A percentile compares a stretch with the other conserved stretches of the same genome.
Conservation (phyloP, 2,888 invertebrate species). For the Stenurella melanura region DNA sequence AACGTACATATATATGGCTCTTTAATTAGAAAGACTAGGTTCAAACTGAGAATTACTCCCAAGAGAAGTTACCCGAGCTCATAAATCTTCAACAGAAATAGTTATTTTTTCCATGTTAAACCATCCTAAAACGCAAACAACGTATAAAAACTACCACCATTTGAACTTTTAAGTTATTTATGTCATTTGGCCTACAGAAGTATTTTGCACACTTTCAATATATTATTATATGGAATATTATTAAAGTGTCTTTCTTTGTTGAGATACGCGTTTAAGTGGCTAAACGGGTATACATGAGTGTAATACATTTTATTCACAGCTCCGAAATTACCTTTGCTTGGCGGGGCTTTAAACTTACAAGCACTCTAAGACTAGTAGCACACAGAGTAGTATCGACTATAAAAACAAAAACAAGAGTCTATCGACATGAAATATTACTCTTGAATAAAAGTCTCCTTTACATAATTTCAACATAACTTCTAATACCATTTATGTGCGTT, state of each 20-base stretch:
- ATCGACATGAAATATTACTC: too few relatives aligned
- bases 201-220: not conserved
- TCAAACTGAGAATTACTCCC: not conserved
- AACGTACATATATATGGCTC: constrained; percentile 1
- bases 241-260: not conserved
- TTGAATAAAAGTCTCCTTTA: too few relatives aligned
- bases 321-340: constrained; percentile 18
- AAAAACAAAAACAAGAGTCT: not conserved
- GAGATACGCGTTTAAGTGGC: not conserved
- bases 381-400: not conserved
- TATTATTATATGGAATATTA: not conserved
- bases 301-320: not conserved
- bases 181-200: not conserved
- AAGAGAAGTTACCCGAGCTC: not conserved
- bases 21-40: constrained; percentile 1
- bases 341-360: not conserved
- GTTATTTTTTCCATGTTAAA: not conserved
- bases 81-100: not conserved
- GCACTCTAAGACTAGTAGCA: not conserved
- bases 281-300: not conserved
- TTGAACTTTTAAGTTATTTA: not conserved
- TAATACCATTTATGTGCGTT: not conserved
- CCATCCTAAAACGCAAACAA: not conserved
- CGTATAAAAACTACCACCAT: not conserved
- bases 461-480: too few relatives aligned